phyloP scores from a whole-genome alignment of 2,113 vertebrate species.

The Ivindomyrus marchei region DNA sequence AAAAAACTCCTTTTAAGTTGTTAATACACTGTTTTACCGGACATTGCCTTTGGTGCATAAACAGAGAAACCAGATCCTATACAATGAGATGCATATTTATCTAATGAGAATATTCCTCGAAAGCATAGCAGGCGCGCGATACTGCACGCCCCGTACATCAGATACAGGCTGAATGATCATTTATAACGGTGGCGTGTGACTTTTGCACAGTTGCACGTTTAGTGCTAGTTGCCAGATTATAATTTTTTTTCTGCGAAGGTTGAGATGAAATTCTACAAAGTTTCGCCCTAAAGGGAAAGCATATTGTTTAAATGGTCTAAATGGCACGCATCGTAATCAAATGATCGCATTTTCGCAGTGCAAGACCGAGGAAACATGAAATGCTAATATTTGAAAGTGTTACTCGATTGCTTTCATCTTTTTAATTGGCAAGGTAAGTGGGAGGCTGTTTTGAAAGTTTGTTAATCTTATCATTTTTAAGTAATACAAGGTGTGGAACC shows the following conservation, averaged over 20 bases:
- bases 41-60: constrained; percentile 21
- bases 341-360: neutral
- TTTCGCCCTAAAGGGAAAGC: constrained; percentile 30
- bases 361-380: constrained; percentile 11
- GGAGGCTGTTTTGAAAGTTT: neutral
- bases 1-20: neutral
- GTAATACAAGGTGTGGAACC: neutral
- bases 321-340: neutral
- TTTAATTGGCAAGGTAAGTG: constrained; percentile 12
- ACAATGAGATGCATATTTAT: constrained; percentile 19
- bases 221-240: neutral
- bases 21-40: constrained; percentile 10
- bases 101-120: constrained; percentile 20
- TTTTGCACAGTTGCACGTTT: neutral
- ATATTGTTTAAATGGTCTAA: neutral
- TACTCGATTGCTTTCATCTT: neutral
- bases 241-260: neutral
- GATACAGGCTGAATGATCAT: neutral
- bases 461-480: neutral
- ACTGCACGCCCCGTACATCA: neutral
- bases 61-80: constrained; percentile 20
- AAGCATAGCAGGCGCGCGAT: neutral
- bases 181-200: neutral
- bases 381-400: neutral
- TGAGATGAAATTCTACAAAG: neutral